Base-by-base conservation (phyloP, 2,797 vertebrate genomes). In the Sphenodon punctatus region DNA sequence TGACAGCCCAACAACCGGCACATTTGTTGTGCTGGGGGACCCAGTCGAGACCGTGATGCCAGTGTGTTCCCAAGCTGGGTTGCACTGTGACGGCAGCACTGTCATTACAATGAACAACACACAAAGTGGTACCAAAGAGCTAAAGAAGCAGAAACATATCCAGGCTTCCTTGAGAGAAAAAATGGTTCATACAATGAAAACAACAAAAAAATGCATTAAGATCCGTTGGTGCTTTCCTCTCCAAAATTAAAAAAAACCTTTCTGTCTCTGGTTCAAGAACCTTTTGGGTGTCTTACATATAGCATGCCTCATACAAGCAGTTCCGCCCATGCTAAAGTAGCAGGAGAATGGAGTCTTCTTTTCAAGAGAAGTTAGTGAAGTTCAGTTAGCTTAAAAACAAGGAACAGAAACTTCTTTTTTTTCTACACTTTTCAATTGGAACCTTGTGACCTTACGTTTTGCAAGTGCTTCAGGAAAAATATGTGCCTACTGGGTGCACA, bases 351-450 rank as follows among this genome's bases (percentile, higher is more conserved):
- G 45, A 84, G 80, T 4, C 82, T 51, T 76, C 3, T 53, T 90
- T 92, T 75, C 88, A 92, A 92, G 82, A 89, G 91, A 96, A 94
- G 88, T 87, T 89, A 81, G 85, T 70, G 75, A 25, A 78, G 71
- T 85, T 91, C 89, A 94, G 90, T 79, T 88, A 90, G 87, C 82
- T 87, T 79, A 89, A 82, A 94, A 96, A 96, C 73, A 75, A 91
- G 96, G 96, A 96, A 96, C 94, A 94, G 95, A 96, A 96, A 96
- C 94, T 91, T 88, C 88, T n/a, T 90, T 85, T 86, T 92, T 87
- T 87, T 87, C 89, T 80, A 42, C 84, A 89, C 90, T 89, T 87
- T 93, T 95, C 88, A 80, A 93, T 94, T 94, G 84, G 88, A 94
- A 84, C 92, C 96, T 76, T 94, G 93, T 96, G 96, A 96, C 93